phyloP scores from a whole-genome alignment of 35 echinoderm and acorn worm species.

The Lytechinus variegatus region DNA sequence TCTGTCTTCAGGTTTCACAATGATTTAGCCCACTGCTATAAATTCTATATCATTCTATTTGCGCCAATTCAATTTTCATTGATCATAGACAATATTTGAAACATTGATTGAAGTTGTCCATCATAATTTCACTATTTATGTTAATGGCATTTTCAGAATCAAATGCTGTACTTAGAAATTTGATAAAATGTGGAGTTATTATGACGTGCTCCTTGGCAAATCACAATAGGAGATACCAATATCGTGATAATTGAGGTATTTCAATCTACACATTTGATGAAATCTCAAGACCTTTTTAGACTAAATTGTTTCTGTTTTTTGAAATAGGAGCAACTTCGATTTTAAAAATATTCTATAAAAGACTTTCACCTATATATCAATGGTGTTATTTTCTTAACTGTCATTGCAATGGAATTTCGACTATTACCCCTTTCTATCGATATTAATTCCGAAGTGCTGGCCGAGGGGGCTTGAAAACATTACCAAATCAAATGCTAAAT shows the following conservation, averaged over 20 bases:
- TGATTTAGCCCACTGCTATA: not conserved
- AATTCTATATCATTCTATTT: not conserved
- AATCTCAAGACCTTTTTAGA: not conserved
- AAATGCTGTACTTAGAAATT: too few relatives aligned
- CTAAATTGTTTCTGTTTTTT: not conserved
- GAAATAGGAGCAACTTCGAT: not conserved
- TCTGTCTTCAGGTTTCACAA: not conserved
- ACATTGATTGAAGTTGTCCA: too few relatives aligned
- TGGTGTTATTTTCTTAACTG: not conserved
- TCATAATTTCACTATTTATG: too few relatives aligned
- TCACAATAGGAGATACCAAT: not conserved
- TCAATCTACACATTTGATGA: not conserved
- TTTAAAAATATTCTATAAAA: not conserved
- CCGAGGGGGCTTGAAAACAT: slow-evolving; percentile 7
- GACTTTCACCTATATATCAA: not conserved
- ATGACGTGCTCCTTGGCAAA: too few relatives aligned
- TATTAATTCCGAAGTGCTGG: not conserved
- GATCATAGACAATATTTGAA: not conserved
- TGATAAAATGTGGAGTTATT: too few relatives aligned
- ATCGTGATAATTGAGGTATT: not conserved
- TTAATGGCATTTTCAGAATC: too few relatives aligned
- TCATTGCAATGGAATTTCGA: not conserved
- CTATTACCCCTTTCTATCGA: too few relatives aligned
- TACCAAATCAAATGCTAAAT: slow-evolving; percentile 14
- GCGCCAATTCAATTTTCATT: not conserved